Evolutionary conservation across 2,113 vertebrate genomes (phyloP).

Genomic region (Mormyrus lacerda): DNA sequence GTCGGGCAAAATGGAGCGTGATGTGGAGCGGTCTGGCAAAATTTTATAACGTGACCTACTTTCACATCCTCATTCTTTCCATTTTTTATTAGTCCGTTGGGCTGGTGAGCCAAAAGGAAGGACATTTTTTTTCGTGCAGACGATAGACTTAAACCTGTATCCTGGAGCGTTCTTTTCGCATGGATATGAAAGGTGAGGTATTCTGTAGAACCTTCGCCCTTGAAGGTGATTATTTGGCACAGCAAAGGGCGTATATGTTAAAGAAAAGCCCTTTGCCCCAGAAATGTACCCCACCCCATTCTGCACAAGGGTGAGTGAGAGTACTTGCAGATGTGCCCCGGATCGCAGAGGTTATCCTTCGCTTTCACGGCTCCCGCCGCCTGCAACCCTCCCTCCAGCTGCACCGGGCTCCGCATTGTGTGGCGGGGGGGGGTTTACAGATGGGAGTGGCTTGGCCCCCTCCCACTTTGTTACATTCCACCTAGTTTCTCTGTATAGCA

Average conservation of each 20-base stretch:
- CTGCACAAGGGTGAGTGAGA: not conserved
- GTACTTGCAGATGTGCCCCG: not conserved
- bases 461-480: not conserved
- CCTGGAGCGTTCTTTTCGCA: not conserved
- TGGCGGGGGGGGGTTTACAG: not conserved
- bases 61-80: constrained; percentile 23
- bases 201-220: not conserved
- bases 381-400: not conserved
- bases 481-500: not conserved
- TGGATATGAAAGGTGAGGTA: not conserved
- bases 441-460: not conserved
- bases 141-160: not conserved
- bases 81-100: not conserved
- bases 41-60: constrained; percentile 22
- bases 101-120: not conserved
- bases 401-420: not conserved
- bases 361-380: not conserved
- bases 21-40: not conserved
- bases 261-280: not conserved
- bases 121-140: not conserved
- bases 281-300: not conserved
- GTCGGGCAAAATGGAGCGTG: not conserved
- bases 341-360: not conserved
- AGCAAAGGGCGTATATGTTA: not conserved
- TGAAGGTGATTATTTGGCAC: not conserved